phyloP scores from a whole-genome alignment of 2,113 vertebrate genomes.

The Corythornis madagascariensis region DNA sequence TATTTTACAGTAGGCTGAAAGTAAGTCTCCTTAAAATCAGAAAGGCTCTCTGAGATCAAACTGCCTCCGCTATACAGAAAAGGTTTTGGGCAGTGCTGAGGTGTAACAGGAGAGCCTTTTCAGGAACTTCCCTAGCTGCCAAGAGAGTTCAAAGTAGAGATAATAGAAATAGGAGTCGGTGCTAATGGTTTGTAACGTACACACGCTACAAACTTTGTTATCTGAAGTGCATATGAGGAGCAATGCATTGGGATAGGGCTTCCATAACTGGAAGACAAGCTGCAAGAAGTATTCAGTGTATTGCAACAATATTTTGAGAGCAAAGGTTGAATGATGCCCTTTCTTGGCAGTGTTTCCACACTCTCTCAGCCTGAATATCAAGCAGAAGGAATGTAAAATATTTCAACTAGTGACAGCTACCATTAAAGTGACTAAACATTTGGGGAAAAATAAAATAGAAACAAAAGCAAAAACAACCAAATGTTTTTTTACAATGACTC shows the following conservation, averaged over 20 bases:
- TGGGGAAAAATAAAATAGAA: not conserved
- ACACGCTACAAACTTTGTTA: not conserved
- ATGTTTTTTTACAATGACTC: not conserved
- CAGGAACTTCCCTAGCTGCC: not conserved
- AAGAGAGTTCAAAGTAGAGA: not conserved
- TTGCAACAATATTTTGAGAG: not conserved
- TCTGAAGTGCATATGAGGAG: not conserved
- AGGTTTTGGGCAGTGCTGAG: not conserved
- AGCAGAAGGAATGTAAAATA: not conserved
- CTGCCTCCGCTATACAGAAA: not conserved
- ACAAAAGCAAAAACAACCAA: not conserved
- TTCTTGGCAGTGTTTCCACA: not conserved
- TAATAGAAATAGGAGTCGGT: not conserved
- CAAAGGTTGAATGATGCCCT: not conserved
- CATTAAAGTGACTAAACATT: not conserved
- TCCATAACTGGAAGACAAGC: not conserved
- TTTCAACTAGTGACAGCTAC: not conserved
- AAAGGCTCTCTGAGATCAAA: not conserved
- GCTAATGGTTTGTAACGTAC: not conserved
- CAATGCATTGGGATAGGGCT: not conserved
- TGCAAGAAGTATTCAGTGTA: not conserved
- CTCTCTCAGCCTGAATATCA: not conserved
- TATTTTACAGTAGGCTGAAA: not conserved
- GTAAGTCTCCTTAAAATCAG: not conserved
- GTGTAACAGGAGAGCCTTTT: not conserved